phyloP scores from a whole-genome alignment of 2,888 invertebrate genomes.

The Drosophila recens region DNA sequence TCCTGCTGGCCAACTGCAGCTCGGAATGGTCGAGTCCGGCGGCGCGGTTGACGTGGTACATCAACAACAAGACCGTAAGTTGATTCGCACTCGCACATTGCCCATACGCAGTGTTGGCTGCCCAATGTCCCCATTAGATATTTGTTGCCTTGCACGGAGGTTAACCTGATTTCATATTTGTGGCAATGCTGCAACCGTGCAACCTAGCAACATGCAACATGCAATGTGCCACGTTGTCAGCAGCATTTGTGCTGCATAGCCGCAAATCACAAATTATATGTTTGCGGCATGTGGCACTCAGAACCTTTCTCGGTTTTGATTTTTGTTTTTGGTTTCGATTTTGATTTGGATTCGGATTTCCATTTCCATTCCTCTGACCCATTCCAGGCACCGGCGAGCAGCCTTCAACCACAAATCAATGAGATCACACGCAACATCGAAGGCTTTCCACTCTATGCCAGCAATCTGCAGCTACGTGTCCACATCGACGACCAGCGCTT shows the following conservation, averaged over 20 bases:
- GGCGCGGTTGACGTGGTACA: slow-evolving; percentile 84
- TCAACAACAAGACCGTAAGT: slow-evolving; percentile 85
- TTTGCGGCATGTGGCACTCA: slow-evolving; percentile 13
- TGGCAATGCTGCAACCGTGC: slow-evolving; percentile 9
- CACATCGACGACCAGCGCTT: slow-evolving; percentile 84
- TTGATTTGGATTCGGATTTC: slow-evolving; percentile 8
- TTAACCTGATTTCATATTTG: slow-evolving; percentile 50
- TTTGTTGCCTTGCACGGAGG: slow-evolving; percentile 1
- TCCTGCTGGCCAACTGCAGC: slow-evolving; percentile 84
- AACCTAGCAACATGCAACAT: slow-evolving; percentile 6
- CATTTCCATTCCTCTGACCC: slow-evolving; percentile 11
- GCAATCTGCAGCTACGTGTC: slow-evolving; percentile 84
- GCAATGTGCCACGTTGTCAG: slow-evolving; percentile 24
- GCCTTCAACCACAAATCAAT: slow-evolving; percentile 84
- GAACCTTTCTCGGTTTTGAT: neutral
- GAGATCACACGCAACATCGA: slow-evolving; percentile 84
- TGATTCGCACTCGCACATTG: slow-evolving; percentile 30
- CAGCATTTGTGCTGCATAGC: slow-evolving; percentile 26
- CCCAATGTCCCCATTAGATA: slow-evolving; percentile 30
- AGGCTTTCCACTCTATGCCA: slow-evolving; percentile 83
- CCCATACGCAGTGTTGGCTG: slow-evolving; percentile 37
- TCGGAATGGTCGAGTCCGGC: slow-evolving; percentile 85
- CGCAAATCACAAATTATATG: slow-evolving; percentile 53
- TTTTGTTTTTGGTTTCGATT: neutral
- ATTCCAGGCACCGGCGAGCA: slow-evolving; percentile 80